A percentile compares a stretch with the other conserved stretches of the same genome.
phyloP scores from a whole-genome alignment of 2,888 invertebrate genomes.

The Acronicta psi region DNA sequence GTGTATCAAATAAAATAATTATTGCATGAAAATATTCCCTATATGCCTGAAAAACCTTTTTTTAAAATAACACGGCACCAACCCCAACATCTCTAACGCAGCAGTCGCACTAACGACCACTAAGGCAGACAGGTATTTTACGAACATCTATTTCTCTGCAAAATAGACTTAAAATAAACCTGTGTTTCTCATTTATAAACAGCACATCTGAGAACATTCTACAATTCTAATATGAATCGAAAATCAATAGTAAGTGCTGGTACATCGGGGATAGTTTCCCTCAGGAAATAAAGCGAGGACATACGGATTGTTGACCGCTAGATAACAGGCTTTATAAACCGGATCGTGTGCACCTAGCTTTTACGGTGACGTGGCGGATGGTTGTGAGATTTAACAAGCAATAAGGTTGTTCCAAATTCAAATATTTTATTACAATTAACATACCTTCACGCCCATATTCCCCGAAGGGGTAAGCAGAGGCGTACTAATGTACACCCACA shows the following conservation, averaged over 20 bases:
- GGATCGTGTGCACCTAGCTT: slow-evolving; percentile 16
- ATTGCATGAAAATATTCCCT: too few species aligned
- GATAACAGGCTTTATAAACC: slow-evolving; percentile 14
- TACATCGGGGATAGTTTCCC: slow-evolving; percentile 9
- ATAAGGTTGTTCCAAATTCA: too few species aligned
- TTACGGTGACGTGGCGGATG: slow-evolving; percentile 1
- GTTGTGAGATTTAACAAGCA: neutral
- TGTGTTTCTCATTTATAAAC: slow-evolving; percentile 6
- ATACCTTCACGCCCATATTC: too few species aligned
- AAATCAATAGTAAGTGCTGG: slow-evolving; percentile 38
- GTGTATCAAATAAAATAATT: too few species aligned
- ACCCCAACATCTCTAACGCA: too few species aligned
- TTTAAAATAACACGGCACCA: too few species aligned
- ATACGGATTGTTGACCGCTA: slow-evolving; percentile 22
- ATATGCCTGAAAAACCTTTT: too few species aligned
- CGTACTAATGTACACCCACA: too few species aligned
- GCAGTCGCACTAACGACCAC: too few species aligned
- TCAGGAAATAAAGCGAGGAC: slow-evolving; percentile 45
- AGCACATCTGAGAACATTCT: slow-evolving; percentile 6
- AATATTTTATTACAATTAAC: too few species aligned
- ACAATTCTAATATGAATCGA: slow-evolving; percentile 34
- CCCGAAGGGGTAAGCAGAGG: too few species aligned
- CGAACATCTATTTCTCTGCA: neutral
- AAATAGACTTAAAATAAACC: slow-evolving; percentile 7
- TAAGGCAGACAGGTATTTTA: too few species aligned